phyloP scores from a whole-genome alignment of 2,113 vertebrate species.

The Chloropsis hardwickii region DNA sequence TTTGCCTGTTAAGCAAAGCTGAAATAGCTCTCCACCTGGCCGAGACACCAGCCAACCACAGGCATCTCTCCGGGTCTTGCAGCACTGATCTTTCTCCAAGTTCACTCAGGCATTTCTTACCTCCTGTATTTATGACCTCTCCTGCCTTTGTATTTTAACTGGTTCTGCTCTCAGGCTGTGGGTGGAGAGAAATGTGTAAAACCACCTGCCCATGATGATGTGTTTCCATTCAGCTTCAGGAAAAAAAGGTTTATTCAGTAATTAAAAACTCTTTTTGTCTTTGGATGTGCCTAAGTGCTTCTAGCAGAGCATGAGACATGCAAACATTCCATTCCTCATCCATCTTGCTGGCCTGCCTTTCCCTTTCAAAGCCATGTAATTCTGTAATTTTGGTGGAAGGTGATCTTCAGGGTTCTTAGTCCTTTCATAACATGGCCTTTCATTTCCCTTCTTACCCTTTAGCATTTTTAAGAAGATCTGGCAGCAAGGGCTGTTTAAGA shows the following conservation, averaged over 20 bases:
- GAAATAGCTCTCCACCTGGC: conserved; percentile 50
- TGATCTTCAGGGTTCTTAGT: background rate
- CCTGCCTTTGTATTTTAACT: conserved; percentile 47
- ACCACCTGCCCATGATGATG: conserved; percentile 32
- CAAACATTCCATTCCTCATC: background rate
- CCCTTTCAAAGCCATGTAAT: background rate
- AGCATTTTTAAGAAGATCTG: background rate
- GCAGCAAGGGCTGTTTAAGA: conserved; percentile 4
- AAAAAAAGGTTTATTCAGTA: conserved; percentile 19
- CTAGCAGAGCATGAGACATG: background rate
- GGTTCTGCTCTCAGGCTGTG: conserved; percentile 11
- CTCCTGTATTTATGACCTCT: conserved; percentile 59
- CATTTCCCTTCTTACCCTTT: background rate
- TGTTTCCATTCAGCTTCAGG: conserved; percentile 41
- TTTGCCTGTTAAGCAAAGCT: conserved; percentile 6
- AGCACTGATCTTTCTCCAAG: conserved; percentile 27
- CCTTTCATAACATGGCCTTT: background rate
- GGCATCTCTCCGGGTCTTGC: conserved; percentile 3
- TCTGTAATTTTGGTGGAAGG: background rate
- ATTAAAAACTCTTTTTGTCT: conserved; percentile 20
- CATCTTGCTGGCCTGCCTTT: background rate
- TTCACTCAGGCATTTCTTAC: conserved; percentile 49
- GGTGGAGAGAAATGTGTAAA: conserved; percentile 47
- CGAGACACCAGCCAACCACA: background rate
- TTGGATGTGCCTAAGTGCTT: background rate